Conservation (phyloP, 1,140 invertebrate genomes). For the Zaprionus nigranus region DNA sequence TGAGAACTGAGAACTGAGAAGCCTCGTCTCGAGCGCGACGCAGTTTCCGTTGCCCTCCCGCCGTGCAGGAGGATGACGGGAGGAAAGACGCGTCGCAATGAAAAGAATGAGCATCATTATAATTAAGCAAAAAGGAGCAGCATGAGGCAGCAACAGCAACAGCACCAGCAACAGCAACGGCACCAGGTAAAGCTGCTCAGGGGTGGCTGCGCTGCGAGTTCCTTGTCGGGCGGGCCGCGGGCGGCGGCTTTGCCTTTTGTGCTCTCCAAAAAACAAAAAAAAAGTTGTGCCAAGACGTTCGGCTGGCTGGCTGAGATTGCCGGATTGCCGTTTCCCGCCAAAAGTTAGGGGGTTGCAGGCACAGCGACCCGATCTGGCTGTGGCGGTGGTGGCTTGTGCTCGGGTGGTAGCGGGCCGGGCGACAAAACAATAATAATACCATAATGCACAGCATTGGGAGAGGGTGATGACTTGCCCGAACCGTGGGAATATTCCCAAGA, state of each 20-base stretch:
- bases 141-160: constrained; percentile 18
- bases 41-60: constrained; percentile 40
- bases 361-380: constrained; percentile 40
- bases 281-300: constrained; percentile 64
- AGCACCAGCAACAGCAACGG: constrained; percentile 16
- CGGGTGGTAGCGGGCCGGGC: constrained; percentile 66
- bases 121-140: constrained; percentile 55
- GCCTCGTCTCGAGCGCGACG: constrained; percentile 25
- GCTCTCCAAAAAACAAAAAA: constrained; percentile 24
- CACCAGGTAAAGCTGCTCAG: constrained; percentile 52
- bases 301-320: constrained; percentile 12
- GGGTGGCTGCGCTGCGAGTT: constrained; percentile 35
- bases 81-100: constrained; percentile 6
- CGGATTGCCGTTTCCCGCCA: constrained; percentile 68
- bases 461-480: constrained; percentile 67
- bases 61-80: constrained; percentile 20
- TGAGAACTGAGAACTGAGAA: constrained; percentile 45
- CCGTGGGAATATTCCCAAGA: constrained; percentile 80
- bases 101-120: constrained; percentile 55
- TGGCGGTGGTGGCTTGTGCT: constrained; percentile 68
- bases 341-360: constrained; percentile 78
- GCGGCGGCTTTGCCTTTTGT: constrained; percentile 52
- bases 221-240: constrained; percentile 49
- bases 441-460: constrained; percentile 37
- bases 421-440: constrained; percentile 39